These are phyloP conservation scores for Squalus acanthias DNA, from an alignment of 2,797 vertebrate genomes.

Conservation along the genomic window DNA sequence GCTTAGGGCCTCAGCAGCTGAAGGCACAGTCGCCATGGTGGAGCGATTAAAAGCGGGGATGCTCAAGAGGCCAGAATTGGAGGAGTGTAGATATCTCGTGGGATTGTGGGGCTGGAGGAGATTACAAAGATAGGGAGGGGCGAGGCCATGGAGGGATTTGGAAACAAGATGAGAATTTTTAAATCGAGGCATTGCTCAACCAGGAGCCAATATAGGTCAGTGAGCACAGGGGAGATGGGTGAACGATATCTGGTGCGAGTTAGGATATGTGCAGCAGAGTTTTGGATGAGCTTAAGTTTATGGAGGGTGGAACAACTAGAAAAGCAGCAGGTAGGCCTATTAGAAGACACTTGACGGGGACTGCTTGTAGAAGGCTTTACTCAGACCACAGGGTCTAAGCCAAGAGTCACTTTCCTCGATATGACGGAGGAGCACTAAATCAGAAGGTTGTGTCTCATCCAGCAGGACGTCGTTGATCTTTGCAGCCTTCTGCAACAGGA, in stretches of 20 bases:
- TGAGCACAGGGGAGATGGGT: too few relatives aligned
- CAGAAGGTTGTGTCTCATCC: background rate
- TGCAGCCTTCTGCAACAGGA: background rate
- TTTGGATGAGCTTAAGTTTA: background rate
- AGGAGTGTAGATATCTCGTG: background rate
- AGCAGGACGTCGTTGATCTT: background rate
- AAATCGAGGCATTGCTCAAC: too few relatives aligned
- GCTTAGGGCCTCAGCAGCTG: too few relatives aligned
- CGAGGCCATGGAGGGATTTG: too few relatives aligned
- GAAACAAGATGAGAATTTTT: too few relatives aligned
- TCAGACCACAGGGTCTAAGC: background rate
- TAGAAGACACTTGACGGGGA: background rate
- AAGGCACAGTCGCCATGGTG: too few relatives aligned
- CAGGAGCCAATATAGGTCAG: too few relatives aligned
- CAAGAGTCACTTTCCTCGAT: background rate
- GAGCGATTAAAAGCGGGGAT: too few relatives aligned
- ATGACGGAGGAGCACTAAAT: background rate
- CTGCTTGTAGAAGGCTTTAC: background rate
- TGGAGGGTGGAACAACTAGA: background rate
- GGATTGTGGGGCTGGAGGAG: too few relatives aligned
- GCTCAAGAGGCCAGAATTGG: background rate
- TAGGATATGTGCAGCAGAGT: too few relatives aligned
- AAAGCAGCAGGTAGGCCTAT: background rate
- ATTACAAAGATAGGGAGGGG: too few relatives aligned
- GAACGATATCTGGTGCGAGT: too few relatives aligned